Percentiles rank a stretch among this genome's conserved stretches.
These are phyloP conservation scores for Drosophila conformis DNA, from an alignment of 2,888 invertebrate species.

Conservation along the genomic window DNA sequence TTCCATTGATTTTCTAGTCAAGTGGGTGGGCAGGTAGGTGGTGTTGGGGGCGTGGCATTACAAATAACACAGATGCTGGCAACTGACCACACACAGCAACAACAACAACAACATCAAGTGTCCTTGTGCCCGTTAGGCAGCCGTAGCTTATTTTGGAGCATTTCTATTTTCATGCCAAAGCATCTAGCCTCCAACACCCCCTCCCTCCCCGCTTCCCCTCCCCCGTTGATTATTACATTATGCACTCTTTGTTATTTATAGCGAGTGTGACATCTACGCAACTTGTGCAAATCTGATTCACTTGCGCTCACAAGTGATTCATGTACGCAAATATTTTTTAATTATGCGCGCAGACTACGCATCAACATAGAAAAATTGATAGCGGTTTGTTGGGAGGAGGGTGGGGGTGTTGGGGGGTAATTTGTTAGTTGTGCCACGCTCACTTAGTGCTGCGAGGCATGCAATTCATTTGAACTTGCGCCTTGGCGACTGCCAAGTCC, in stretches of 20 bases:
- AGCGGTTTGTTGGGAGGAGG: neutral
- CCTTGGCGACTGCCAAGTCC: constrained; percentile 66
- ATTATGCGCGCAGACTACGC: constrained; percentile 40
- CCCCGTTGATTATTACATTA: constrained; percentile 38
- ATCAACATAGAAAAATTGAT: constrained; percentile 15
- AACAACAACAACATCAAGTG: constrained; percentile 39
- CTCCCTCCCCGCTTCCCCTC: neutral
- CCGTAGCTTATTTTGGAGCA: constrained; percentile 72
- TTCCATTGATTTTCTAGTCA: constrained; percentile 42
- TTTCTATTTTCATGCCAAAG: constrained; percentile 65
- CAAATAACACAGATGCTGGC: constrained; percentile 55
- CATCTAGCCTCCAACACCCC: constrained; percentile 31
- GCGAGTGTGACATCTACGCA: constrained; percentile 59
- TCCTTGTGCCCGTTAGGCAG: constrained; percentile 71
- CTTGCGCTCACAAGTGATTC: constrained; percentile 52
- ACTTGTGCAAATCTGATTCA: constrained; percentile 47
- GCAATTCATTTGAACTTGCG: constrained; percentile 66
- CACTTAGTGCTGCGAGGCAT: constrained; percentile 53
- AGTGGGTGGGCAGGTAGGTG: neutral
- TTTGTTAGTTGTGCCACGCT: constrained; percentile 29
- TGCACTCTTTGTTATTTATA: constrained; percentile 60
- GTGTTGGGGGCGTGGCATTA: constrained; percentile 29
- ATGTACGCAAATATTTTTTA: constrained; percentile 55
- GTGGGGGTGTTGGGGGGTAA: neutral
- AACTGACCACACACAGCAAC: constrained; percentile 27